Percentiles rank a stretch among this genome's conserved stretches.
Evolutionary conservation across 2,113 vertebrate genomes (phyloP).

Genomic region (Lagopus muta): DNA sequence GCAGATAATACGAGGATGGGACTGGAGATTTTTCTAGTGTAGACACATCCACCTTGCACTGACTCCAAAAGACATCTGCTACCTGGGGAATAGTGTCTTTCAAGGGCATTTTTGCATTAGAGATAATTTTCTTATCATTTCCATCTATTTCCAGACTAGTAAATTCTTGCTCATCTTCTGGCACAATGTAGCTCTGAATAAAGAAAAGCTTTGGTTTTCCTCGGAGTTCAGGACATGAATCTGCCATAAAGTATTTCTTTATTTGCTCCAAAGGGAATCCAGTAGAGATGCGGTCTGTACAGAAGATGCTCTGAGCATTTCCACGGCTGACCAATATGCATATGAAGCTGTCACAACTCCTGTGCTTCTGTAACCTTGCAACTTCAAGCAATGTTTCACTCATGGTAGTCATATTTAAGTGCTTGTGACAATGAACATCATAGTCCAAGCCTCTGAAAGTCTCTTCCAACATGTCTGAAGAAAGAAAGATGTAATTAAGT

Average conservation of each 20-base stretch:
- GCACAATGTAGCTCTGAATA: constrained; percentile 85
- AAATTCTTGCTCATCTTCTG: constrained; percentile 11
- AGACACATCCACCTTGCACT: constrained; percentile 80
- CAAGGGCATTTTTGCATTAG: neutral
- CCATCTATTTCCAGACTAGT: constrained; percentile 81
- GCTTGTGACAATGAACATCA: constrained; percentile 59
- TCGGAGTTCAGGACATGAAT: constrained; percentile 79
- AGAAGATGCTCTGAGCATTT: constrained; percentile 75
- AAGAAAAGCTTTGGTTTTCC: constrained; percentile 97
- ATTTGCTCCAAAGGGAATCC: constrained; percentile 78
- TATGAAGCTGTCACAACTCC: constrained; percentile 78
- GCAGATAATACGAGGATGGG: constrained; percentile 83
- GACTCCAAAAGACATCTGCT: constrained; percentile 93
- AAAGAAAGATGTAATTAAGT: neutral
- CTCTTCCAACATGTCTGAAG: constrained; percentile 78
- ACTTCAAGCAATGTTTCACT: constrained; percentile 50
- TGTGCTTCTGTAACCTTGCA: constrained; percentile 64
- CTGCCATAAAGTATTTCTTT: constrained; percentile 80
- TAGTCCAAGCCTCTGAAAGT: constrained; percentile 85
- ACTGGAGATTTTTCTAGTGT: constrained; percentile 59
- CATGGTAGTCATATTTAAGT: constrained; percentile 41
- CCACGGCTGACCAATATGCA: constrained; percentile 90
- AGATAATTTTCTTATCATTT: neutral
- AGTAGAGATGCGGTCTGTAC: constrained; percentile 66
- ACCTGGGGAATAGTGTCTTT: constrained; percentile 74